A percentile compares a stretch with the other conserved stretches of the same genome.
Conservation (phyloP, 2,797 vertebrate species). For the Fistularia commersonii region DNA sequence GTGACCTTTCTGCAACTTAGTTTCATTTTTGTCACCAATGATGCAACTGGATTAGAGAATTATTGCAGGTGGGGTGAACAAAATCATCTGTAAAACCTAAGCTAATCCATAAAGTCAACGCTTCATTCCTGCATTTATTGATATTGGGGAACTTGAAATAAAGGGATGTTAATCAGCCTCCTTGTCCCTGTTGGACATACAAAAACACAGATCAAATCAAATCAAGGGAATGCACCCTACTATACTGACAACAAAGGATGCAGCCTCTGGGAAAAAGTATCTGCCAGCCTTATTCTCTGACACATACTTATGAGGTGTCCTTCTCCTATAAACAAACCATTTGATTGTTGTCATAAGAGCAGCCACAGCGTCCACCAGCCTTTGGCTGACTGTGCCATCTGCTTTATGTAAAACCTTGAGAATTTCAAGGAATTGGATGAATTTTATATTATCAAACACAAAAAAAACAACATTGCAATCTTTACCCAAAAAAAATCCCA, state of each 20-base stretch:
- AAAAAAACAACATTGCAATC: too few relatives aligned
- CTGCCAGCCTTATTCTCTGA: slow-evolving; percentile 46
- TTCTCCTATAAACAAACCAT: slow-evolving; percentile 29
- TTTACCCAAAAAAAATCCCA: too few relatives aligned
- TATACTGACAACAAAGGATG: slow-evolving; percentile 19
- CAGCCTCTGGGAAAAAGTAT: slow-evolving; percentile 45
- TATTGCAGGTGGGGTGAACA: slow-evolving; percentile 42
- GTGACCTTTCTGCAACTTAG: slow-evolving; percentile 65
- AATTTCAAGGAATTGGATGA: too few relatives aligned
- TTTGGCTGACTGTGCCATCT: too few relatives aligned
- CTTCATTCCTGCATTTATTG: slow-evolving; percentile 31
- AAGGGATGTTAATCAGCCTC: slow-evolving; percentile 33
- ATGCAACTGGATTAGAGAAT: slow-evolving; percentile 67
- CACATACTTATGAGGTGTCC: slow-evolving; percentile 51
- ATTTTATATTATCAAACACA: too few relatives aligned
- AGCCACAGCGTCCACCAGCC: slow-evolving; percentile 11
- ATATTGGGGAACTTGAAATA: slow-evolving; percentile 16
- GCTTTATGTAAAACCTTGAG: too few relatives aligned
- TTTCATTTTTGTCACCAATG: slow-evolving; percentile 56
- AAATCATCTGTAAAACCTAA: slow-evolving; percentile 42
- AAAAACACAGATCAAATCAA: slow-evolving; percentile 40
- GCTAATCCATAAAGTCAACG: slow-evolving; percentile 26
- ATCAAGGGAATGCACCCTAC: slow-evolving; percentile 15
- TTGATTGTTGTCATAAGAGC: slow-evolving; percentile 53
- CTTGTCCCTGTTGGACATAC: slow-evolving; percentile 30